These are phyloP conservation scores for Galago senegalensis DNA, from an alignment of 2,797 vertebrate genomes.

Conservation along the genomic window DNA sequence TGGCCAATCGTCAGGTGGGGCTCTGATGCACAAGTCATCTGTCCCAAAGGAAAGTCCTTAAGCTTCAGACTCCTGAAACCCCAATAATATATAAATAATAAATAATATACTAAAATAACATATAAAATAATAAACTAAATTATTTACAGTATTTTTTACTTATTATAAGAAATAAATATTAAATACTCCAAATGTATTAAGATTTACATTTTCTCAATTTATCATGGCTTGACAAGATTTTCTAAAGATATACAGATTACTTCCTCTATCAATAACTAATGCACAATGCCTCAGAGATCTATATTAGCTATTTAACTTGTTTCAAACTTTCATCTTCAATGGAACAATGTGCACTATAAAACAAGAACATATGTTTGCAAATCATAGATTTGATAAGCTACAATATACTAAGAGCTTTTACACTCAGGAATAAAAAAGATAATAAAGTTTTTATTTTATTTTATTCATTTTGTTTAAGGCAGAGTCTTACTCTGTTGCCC, in stretches of 20 bases:
- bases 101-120: no score
- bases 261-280: neutral
- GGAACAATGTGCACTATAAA: neutral
- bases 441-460: neutral
- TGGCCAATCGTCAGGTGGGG: neutral
- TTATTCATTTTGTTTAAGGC: no score
- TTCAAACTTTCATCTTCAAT: neutral
- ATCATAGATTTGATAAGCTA: neutral
- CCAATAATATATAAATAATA: neutral
- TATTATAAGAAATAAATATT: neutral
- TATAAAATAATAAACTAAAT: no score
- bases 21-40: neutral
- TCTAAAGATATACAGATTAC: neutral
- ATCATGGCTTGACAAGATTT: neutral
- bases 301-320: neutral
- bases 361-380: neutral
- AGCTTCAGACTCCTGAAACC: constrained; percentile 1
- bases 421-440: neutral
- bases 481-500: no score
- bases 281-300: neutral
- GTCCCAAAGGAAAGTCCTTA: neutral
- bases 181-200: neutral
- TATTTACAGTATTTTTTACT: neutral
- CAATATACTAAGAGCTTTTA: neutral
- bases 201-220: constrained; percentile 13